These are phyloP conservation scores for Acanthaster planci DNA, from an alignment of 35 echinoderm and acorn worm genomes.

Conservation along the genomic window DNA sequence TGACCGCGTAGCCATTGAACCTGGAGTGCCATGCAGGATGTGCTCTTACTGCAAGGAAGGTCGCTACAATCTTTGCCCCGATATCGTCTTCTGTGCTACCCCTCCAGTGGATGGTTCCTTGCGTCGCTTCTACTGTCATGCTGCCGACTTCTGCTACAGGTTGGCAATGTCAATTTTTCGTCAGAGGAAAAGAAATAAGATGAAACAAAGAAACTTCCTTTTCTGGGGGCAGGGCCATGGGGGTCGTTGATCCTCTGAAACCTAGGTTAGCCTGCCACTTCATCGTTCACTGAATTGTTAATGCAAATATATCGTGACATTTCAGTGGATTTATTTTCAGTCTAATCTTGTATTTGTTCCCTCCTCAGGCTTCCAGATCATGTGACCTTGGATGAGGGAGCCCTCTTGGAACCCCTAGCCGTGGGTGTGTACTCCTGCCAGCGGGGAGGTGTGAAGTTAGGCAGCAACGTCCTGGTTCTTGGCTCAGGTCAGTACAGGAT, in stretches of 20 bases:
- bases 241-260: neutral
- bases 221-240: too few species aligned
- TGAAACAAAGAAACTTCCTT: too few species aligned
- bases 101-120: constrained; percentile 79
- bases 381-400: constrained; percentile 92
- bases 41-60: constrained; percentile 85
- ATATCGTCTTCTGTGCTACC: constrained; percentile 85
- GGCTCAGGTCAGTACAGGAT: constrained; percentile 70
- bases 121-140: constrained; percentile 83
- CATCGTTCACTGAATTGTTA: neutral
- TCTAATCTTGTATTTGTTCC: neutral
- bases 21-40: constrained; percentile 85
- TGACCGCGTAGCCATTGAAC: constrained; percentile 93
- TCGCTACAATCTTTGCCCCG: constrained; percentile 84
- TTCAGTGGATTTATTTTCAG: neutral
- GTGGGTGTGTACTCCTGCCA: constrained; percentile 94
- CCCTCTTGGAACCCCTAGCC: constrained; percentile 87
- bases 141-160: constrained; percentile 98
- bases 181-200: too few species aligned
- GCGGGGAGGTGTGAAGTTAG: constrained; percentile 74
- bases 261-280: neutral
- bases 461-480: constrained; percentile 82
- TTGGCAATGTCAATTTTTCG: too few species aligned
- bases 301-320: neutral
- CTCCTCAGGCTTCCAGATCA: constrained; percentile 79